Evolutionary conservation across 2,797 vertebrate species (phyloP), one percentile per base, ranked within the genome.

Genomic region (Acanthurus leucopareius): DNA sequence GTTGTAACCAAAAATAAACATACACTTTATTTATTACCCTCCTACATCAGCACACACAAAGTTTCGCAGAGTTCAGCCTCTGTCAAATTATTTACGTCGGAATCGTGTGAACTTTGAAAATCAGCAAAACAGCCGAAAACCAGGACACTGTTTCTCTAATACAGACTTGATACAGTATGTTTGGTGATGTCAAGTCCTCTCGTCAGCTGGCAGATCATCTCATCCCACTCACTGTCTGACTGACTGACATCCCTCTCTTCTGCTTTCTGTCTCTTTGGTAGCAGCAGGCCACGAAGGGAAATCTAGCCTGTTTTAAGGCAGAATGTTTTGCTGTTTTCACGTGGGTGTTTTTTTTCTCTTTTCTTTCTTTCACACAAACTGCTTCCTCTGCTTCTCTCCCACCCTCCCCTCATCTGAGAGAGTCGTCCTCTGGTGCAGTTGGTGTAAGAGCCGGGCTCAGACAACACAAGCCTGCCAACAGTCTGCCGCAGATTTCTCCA

Each of bases 381-480:
- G 6, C 57, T 67, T 76, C 61, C 71, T 49, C 69, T 40, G 45
- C 54, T 67, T 5, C 15, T 59, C 73, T 68, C 69, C 68, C 62
- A 14, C 32, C 63, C 51, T 63, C 62, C 79, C 58, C 45, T 70
- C 19, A 0, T 75, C 61, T 75, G 67, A 78, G 49, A 64, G 53
- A 85, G 51, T 71, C 58, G 5, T 91, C 71, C 75, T 87, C 74
- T 42, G 11, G 48, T 69, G 73, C 72, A 64, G 81, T 83, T 58
- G 83, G 69, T 84, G 73, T 83, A 75, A 78, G 73, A 90, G 87
- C 73, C 59, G 22, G 2, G 75, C 84, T 90, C 81, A 87, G 89
- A 88, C 86, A 60, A 79, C 87, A 83, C 78, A 68, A 83, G 79
- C 60, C 89, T 86, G 88, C 90, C 88, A 89, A 77, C 69, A 79